Evolutionary conservation across 2,888 invertebrate genomes (phyloP), one percentile per base, ranked within the genome.

Genomic region (Lathronympha strigana): DNA sequence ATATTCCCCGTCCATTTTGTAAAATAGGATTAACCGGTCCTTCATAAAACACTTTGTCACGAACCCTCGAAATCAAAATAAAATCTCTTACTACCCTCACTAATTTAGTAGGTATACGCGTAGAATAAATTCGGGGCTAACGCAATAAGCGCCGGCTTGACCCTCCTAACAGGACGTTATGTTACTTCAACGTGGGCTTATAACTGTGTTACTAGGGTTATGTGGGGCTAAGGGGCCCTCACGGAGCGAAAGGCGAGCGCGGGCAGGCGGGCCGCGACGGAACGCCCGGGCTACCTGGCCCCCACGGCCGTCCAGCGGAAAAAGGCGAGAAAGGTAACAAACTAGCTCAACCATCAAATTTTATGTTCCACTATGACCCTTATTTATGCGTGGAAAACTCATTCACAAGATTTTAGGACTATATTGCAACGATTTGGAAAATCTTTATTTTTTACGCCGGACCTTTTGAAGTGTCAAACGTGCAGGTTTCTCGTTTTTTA

Each of bases 291-390:
- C 76, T 93, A 72, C 86, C 93, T 68, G 84, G 93, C 82, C 76
- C 92, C 70, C 85, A 93, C 87, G 83, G 94, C 76, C 83, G 91
- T 71, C 94, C 95, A 60, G 95, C 96, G 9, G 95, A 94, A 78
- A 96, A 96, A 84, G 96, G 96, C 66, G 95, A 95, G 76, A 95
- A 95, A 87, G 94, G 95, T 81, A 94, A 93, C 79, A 76, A 83
- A 85, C 79, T 82, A 83, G 88, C 86, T 90, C 83, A 83, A 84
- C 89, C 90, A 89, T 90, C 85, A 91, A 92, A 89, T 90, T 91
- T 91, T 90, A 92, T 90, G 88, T 85, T 85, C 78, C 84, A 83
- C 85, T 86, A 86, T 87, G 84, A 85, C 85, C 86, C 82, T 86
- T 88, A 90, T 90, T 90, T 90, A 90, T 87, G 80, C 83, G 79